phyloP scores from a whole-genome alignment of 2,797 vertebrate species.

The Eulemur mongoz region DNA sequence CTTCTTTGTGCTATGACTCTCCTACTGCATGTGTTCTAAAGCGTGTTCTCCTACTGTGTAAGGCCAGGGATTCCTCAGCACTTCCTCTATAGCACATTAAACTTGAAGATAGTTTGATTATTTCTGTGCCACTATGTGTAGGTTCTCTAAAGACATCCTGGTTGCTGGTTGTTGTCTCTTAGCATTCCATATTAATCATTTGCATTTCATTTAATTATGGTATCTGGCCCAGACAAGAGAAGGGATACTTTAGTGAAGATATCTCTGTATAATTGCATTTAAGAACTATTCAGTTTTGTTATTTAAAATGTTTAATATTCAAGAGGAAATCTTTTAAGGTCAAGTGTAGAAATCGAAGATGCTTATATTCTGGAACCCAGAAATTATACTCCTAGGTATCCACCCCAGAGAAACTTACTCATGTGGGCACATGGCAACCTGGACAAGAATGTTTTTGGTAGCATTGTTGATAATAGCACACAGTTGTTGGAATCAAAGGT shows the following conservation, averaged over 20 bases:
- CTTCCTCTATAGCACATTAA: neutral
- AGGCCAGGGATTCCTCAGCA: neutral
- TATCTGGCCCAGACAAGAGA: neutral
- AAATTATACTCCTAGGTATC: neutral
- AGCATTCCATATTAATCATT: neutral
- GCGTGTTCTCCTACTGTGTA: neutral
- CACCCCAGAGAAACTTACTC: neutral
- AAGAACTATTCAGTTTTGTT: conserved; percentile 33
- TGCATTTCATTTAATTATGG: conserved; percentile 1
- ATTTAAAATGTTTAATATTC: conserved; percentile 31
- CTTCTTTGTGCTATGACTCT: neutral
- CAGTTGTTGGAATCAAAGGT: neutral
- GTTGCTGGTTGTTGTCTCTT: conserved; percentile 4
- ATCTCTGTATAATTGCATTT: neutral
- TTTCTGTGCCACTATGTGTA: neutral
- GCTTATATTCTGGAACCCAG: neutral
- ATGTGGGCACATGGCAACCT: neutral
- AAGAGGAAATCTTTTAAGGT: neutral
- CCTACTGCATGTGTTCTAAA: neutral
- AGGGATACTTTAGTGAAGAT: neutral
- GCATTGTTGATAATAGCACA: neutral
- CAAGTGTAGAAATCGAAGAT: neutral
- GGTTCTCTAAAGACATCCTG: neutral
- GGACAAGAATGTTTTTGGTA: neutral
- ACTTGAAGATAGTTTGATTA: neutral